Base-by-base conservation (phyloP, 2,113 vertebrate species). In the Excalfactoria chinensis region DNA sequence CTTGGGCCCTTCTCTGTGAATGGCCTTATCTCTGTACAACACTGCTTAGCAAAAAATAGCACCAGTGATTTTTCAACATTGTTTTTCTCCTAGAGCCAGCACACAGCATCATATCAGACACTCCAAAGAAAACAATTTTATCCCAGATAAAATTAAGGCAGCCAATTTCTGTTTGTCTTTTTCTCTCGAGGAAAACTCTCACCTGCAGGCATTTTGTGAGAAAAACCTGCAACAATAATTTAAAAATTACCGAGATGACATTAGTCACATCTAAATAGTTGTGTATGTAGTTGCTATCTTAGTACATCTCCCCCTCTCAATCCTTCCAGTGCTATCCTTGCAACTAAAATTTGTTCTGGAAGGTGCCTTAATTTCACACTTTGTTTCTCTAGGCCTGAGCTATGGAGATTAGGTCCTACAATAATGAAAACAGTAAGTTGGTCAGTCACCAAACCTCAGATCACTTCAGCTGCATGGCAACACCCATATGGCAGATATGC, bases 131-230 rank as follows among this genome's bases (percentile, higher is more conserved):
- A 46, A 46, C 44, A 46, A 46, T 46, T 46, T 18, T 7, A 46
- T 46, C 19, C 44, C 44, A 46, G 17, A 18, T 46, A 18, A 46
- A 46, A 46, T 18, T 46, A 46, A 46, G 3, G 10, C 4, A 84
- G 18, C 56, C 66, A 0, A 51, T 46, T 46, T 44, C 18, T 19
- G 43, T 34, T 23, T 74, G 16, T 40, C 43, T 43, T 5, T 5
- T 88, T 88, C n/a, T 46, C 17, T 40, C 32, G 7, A 74, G 30
- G 11, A 70, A 62, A 89, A 66, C 16, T 9, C 40, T 70, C 11
- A 51, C 7, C 21, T 68, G 35, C 3, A n/a, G 5, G 34, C 53
- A 23, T 51, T 77, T 49, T 2, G 0, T 30, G 58, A 32, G 6
- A 16, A 66, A 77, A 74, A 66, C 26, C 28, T 92, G 10, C 28